Base-by-base conservation (phyloP, 2,888 invertebrate species). In the Agapostemon virescens region DNA sequence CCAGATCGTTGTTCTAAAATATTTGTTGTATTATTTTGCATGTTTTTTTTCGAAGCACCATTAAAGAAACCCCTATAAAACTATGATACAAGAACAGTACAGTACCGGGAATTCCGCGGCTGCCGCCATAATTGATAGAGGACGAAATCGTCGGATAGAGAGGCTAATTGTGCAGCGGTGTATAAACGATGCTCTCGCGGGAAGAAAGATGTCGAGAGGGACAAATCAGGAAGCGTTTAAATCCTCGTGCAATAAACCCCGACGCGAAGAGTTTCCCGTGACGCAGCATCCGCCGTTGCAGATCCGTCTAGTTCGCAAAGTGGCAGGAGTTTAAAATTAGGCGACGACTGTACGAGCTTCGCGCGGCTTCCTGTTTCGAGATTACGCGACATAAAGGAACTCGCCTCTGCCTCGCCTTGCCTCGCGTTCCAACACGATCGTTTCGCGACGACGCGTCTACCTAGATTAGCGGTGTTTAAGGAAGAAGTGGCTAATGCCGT, bases 241-340 rank as follows among this genome's bases (percentile, higher is more conserved):
- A 55, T 70, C 30, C 66, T 49, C 70, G 70, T 23, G 55, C 55
- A 66, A 55, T 69, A 55, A 69, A 74, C 64, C 64, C 45, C 38
- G 49, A 67, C 36, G 36, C 67, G 72, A 69, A 55, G 73, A 52
- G 68, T 76, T 79, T 61, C 36, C 64, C 49, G 49, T 49, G 30
- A 61, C 49, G 63, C 52, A 42, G 45, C 40, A 40, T 69, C 49
- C 63, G 69, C 11, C 38, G n/a, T 30, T 63, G 26, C 40, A 36
- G 49, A 72, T 68, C 70, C 40, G 42, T 45, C 58, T 64, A 40
- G 45, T 36, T 77, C 63, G 74, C 64, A 49, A 79, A 70, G 79
- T 74, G 69, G 78, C 45, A 58, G 30, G 36, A 63, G 79, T 81
- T 80, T 80, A 78, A 81, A 81, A 78, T 78, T 78, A 79, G 79